A percentile compares a stretch with the other conserved stretches of the same genome.
Evolutionary conservation across 2,797 vertebrate species (phyloP).

Genomic region (Heteromormyrus szaboi): DNA sequence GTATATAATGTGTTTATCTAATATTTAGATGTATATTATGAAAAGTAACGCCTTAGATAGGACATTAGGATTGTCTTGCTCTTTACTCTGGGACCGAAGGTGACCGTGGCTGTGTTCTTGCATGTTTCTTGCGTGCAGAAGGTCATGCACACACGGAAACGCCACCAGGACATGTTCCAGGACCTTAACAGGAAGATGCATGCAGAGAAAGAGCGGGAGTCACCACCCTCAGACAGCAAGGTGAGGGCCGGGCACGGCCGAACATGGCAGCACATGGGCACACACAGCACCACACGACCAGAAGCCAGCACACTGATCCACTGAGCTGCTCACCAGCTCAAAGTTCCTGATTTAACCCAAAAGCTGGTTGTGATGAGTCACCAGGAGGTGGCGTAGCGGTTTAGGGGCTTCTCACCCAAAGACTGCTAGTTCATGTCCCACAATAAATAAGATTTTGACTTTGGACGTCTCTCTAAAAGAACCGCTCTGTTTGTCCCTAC

Average conservation of each 20-base stretch:
- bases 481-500: conserved; percentile 21
- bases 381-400: neutral
- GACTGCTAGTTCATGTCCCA: neutral
- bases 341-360: neutral
- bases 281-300: neutral
- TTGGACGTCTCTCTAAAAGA: neutral
- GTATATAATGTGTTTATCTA: neutral
- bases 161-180: conserved; percentile 99
- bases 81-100: neutral
- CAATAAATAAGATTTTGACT: neutral
- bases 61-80: neutral
- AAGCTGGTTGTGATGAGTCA: neutral
- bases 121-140: conserved; percentile 62
- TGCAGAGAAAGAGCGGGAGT: conserved; percentile 88
- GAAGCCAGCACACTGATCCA: neutral
- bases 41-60: neutral
- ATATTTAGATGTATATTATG: neutral
- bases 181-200: conserved; percentile 95
- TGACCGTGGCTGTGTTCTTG: neutral
- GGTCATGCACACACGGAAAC: conserved; percentile 98
- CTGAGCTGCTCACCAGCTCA: neutral
- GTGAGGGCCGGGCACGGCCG: conserved; percentile 49
- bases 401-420: neutral
- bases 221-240: conserved; percentile 86
- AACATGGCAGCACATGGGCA: neutral